Conservation (phyloP, 1,140 invertebrate genomes). For the Tribolium castaneum region DNA sequence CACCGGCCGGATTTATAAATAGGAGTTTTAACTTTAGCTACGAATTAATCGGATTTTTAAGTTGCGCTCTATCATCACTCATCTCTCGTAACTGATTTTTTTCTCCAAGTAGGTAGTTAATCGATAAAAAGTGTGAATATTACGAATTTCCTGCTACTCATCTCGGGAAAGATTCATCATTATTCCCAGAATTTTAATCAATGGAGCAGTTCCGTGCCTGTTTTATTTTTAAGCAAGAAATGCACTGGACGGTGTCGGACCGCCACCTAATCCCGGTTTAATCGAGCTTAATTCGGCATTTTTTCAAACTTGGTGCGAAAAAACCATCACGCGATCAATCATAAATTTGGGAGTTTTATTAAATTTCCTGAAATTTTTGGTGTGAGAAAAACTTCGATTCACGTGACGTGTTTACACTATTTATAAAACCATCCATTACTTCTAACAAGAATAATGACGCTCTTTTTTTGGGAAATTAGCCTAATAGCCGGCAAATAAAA, state of each 20-base stretch:
- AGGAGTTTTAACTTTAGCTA: constrained; percentile 19
- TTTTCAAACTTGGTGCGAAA: neutral
- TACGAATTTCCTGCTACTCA: constrained; percentile 35
- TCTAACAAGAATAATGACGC: constrained; percentile 24
- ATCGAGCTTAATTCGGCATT: neutral
- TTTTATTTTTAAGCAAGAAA: constrained; percentile 26
- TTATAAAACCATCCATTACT: constrained; percentile 34
- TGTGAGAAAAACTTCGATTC: neutral
- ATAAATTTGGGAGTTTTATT: neutral
- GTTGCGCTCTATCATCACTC: constrained; percentile 14
- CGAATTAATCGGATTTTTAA: constrained; percentile 31
- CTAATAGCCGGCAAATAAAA: constrained; percentile 23
- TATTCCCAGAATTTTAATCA: constrained; percentile 31
- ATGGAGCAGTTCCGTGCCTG: neutral
- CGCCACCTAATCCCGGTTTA: neutral
- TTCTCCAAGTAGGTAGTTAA: constrained; percentile 14
- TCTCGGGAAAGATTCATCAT: constrained; percentile 28
- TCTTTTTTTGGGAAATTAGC: constrained; percentile 27
- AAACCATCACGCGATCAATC: neutral
- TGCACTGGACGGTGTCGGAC: constrained; percentile 26
- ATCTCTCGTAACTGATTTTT: constrained; percentile 19
- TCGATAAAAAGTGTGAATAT: constrained; percentile 36
- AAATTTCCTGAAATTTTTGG: neutral
- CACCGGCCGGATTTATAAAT: constrained; percentile 16
- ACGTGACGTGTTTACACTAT: constrained; percentile 24